Conservation (phyloP, 2,888 invertebrate species). For the Acleris emargana region DNA sequence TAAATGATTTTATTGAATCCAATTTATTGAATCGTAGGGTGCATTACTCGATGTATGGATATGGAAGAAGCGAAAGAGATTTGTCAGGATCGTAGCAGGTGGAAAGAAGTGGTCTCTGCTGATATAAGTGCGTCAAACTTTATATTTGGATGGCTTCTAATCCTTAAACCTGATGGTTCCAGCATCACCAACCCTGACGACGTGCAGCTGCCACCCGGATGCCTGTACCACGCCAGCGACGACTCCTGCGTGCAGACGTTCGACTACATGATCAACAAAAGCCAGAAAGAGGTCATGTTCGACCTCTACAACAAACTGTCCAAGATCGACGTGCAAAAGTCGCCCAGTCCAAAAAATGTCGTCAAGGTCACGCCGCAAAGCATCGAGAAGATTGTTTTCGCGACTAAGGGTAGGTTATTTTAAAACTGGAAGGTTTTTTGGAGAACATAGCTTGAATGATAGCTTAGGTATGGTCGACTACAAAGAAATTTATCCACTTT, state of each 20-base stretch:
- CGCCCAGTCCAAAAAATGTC: conserved; percentile 71
- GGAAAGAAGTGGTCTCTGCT: too few species aligned
- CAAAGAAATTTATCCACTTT: too few species aligned
- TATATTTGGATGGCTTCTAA: too few species aligned
- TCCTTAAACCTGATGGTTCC: conserved; percentile 35
- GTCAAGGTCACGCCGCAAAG: conserved; percentile 77
- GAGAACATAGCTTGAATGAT: too few species aligned
- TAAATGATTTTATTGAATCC: too few species aligned
- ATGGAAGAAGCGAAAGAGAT: too few species aligned
- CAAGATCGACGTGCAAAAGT: conserved; percentile 70
- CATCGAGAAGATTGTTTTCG: conserved; percentile 73
- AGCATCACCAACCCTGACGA: conserved; percentile 66
- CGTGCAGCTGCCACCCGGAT: conserved; percentile 70
- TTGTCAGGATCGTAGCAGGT: too few species aligned
- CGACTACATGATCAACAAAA: conserved; percentile 78
- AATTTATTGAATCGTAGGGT: too few species aligned
- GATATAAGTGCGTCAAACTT: too few species aligned
- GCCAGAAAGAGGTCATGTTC: conserved; percentile 80
- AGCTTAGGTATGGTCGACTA: too few species aligned
- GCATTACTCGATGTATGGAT: too few species aligned
- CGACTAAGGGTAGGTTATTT: conserved; percentile 63
- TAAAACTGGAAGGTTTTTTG: neutral
- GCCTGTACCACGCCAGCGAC: conserved; percentile 66
- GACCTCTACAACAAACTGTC: conserved; percentile 77
- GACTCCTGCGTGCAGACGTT: conserved; percentile 69